Base-by-base conservation (phyloP, 2,113 vertebrate species). In the Pantherophis guttatus region DNA sequence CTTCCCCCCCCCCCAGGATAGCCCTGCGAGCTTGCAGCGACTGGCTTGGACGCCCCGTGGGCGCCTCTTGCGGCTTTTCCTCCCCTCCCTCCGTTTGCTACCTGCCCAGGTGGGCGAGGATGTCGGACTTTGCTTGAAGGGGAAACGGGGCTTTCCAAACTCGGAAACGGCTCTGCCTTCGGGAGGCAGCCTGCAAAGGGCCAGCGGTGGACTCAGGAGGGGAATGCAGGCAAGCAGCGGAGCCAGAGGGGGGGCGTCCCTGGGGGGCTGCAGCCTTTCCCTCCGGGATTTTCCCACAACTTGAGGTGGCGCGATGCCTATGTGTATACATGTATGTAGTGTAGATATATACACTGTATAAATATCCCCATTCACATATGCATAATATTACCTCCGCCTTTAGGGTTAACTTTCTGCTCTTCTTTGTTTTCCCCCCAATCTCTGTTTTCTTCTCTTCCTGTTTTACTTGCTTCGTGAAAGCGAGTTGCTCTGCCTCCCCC, bases 261-360 rank as follows among this genome's bases (percentile, higher is more conserved):
- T 0, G n/a, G n/a, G 29, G 26, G 65, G 0, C 29, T 17, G 12
- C n/a, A 15, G n/a, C 12, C 5, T 75, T 33, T 33, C 62, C 65
- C 65, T 6, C 12, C 13, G 5, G 62, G 62, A n/a, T 12, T 13
- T 29, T 65, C 59, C 59, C 26, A 3, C 59, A 58, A 19, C 94
- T 8, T 0, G 2, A 50, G 93, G 44, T 44, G 19, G 19, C 70
- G 52, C 52, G 93, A 44, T 17, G 90, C 12, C 95, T 88, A 96
- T 17, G 93, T 55, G 93, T 94, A 9, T 88, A 91, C 96, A 0
- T 55, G 94, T 86, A 52, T 57, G 94, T 93, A 91, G 96, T 91
- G 92, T 92, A 93, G 96, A 92, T 97, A 96, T 54, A 90, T 0
- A 55, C 93, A 93, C 90, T 96, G 97, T 96, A 95, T 94, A 90